These are phyloP conservation scores for Trematomus loennbergii DNA, from an alignment of 2,113 vertebrate species.

Conservation along the genomic window DNA sequence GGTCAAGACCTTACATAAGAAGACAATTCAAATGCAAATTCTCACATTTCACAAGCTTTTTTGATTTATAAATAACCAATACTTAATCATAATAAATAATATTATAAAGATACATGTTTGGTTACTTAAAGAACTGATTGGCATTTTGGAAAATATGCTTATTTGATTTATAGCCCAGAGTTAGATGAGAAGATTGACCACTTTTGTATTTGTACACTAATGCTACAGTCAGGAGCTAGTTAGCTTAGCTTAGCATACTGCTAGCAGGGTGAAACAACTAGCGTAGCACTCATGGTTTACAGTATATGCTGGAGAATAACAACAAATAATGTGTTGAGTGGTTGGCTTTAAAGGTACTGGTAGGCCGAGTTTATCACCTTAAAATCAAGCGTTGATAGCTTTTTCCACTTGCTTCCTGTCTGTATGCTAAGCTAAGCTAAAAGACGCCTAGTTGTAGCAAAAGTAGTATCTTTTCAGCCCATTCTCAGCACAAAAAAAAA, in stretches of 20 bases:
- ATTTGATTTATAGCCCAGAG: no score
- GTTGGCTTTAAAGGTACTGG: neutral
- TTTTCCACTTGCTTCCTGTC: no score
- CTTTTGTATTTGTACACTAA: neutral
- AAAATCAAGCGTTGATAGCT: neutral
- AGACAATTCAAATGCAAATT: neutral
- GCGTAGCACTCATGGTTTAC: neutral
- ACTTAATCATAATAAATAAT: no score
- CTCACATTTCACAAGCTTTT: neutral
- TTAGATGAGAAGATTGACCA: neutral
- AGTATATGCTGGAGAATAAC: neutral
- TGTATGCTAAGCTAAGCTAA: neutral
- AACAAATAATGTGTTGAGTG: neutral
- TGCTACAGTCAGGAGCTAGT: neutral
- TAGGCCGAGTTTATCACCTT: neutral
- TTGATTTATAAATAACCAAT: no score
- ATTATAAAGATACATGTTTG: no score
- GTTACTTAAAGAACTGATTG: no score
- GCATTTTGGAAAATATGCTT: no score
- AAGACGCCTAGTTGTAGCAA: neutral
- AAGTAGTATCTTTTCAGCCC: neutral
- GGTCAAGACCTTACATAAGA: neutral
- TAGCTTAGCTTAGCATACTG: neutral
- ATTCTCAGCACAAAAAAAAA: neutral
- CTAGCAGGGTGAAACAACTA: neutral